Evolutionary conservation across 2,888 invertebrate species (phyloP).

Genomic region (Penaeus monodon): DNA sequence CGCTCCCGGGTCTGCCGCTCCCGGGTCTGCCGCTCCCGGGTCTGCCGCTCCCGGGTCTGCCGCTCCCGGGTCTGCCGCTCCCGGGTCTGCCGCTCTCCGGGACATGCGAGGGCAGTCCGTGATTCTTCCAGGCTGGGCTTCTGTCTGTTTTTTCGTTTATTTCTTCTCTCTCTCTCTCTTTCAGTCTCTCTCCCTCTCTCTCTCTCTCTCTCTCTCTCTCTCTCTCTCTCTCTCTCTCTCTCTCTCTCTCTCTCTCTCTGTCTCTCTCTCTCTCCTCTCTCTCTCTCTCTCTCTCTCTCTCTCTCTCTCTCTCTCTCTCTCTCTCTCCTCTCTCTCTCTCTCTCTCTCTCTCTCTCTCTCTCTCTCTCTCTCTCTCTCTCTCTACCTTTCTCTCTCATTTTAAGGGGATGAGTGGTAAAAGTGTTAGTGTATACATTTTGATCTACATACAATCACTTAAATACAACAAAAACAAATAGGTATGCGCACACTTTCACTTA

Average conservation of each 20-base stretch:
- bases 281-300: conserved; percentile 3
- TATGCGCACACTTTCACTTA: no score
- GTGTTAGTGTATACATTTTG: no score
- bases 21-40: no score
- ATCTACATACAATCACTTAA: no score
- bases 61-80: no score
- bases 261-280: neutral
- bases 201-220: neutral
- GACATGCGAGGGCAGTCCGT: no score
- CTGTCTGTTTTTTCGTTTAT: accelerated
- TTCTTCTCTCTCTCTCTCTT: neutral
- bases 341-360: neutral
- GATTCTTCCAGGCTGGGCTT: no score
- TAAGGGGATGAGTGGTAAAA: no score
- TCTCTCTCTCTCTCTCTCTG: neutral
- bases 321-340: conserved; percentile 4
- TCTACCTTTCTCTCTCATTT: neutral
- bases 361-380: conserved; percentile 1
- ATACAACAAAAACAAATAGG: no score
- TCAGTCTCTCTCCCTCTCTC: neutral
- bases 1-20: no score
- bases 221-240: neutral
- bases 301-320: neutral
- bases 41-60: no score
- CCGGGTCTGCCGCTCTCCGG: no score